Base-by-base conservation (phyloP, 2,888 invertebrate genomes). In the Clostera curtula region DNA sequence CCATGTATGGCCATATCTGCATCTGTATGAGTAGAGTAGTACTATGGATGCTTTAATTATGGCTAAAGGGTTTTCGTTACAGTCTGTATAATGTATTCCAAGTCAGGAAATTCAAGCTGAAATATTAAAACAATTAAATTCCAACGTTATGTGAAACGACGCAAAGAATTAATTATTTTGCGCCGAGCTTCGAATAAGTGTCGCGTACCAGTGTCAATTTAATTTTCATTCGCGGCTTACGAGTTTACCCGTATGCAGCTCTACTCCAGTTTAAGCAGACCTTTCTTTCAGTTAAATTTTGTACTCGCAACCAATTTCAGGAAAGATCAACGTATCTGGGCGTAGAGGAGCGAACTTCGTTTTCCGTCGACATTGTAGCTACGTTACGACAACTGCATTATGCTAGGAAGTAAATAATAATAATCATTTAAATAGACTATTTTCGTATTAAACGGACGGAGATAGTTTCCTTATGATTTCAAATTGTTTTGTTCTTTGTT, bases 151-250 rank as follows among this genome's bases (percentile, higher is more conserved):
- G 11, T 16, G 17, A 9, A 9, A 18, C 17, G 18, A 12, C 7
- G 25, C 12, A 25, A 19, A 25, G 17, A 25, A 25, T 18, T 25
- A 25, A 25, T 25, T 17, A 25, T 22, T 22, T 13, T 11, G 22
- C 9, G 13, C 8, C 4, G 9, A 22, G 13, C 8, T 1, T n/a
- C n/a, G 13, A 13, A 8, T 22, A 22, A 22, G 8, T 22, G 22
- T 13, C 13, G 22, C 22, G 22, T 22, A 9, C 13, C 20, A 4
- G 22, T 22, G 22, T 22, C 22, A 22, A 22, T 22, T 22, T 22
- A 22, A 22, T 22, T 22, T 22, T 13, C 22, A 22, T 22, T 22
- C 8, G 22, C 12, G 12, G 22, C 5, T 22, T 22, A 13, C 22
- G 22, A 22, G 22, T 13, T 13, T 5, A 13, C 22, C 22, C 12